A percentile compares a stretch with the other conserved stretches of the same genome.
Conservation (phyloP, 2,113 vertebrate species). For the Oryzias woworae region DNA sequence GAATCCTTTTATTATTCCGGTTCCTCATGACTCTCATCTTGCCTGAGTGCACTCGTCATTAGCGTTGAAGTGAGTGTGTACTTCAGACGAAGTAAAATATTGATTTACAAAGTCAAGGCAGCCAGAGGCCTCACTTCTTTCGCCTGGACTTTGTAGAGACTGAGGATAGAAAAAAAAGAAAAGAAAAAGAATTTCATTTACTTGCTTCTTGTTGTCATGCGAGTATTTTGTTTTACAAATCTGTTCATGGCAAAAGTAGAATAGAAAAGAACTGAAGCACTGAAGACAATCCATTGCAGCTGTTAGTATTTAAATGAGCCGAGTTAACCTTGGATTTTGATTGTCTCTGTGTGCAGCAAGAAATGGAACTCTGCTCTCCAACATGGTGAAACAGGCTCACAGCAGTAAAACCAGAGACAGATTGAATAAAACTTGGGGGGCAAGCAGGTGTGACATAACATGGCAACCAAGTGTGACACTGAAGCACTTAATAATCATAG, state of each 20-base stretch:
- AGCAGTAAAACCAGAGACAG: conserved; percentile 33
- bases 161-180: conserved; percentile 10
- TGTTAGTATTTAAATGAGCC: conserved; percentile 38
- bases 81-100: conserved; percentile 31
- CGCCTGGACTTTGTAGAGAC: conserved; percentile 31
- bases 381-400: conserved; percentile 31
- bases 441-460: conserved; percentile 66
- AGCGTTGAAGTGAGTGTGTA: conserved; percentile 31
- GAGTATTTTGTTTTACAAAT: not conserved
- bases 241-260: not conserved
- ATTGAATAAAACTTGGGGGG: conserved; percentile 43
- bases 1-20: not conserved
- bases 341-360: conserved; percentile 27
- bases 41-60: conserved; percentile 32
- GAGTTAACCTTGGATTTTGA: conserved; percentile 54
- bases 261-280: conserved; percentile 1
- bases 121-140: conserved; percentile 16
- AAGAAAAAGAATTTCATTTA: conserved; percentile 19
- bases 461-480: conserved; percentile 59
- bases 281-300: conserved; percentile 9
- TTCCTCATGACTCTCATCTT: conserved; percentile 20
- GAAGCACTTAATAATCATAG: conserved; percentile 56
- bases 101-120: conserved; percentile 36
- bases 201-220: conserved; percentile 13
- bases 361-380: conserved; percentile 42